These are phyloP conservation scores for Phengaris arion DNA, from an alignment of 2,888 invertebrate genomes.

Conservation along the genomic window DNA sequence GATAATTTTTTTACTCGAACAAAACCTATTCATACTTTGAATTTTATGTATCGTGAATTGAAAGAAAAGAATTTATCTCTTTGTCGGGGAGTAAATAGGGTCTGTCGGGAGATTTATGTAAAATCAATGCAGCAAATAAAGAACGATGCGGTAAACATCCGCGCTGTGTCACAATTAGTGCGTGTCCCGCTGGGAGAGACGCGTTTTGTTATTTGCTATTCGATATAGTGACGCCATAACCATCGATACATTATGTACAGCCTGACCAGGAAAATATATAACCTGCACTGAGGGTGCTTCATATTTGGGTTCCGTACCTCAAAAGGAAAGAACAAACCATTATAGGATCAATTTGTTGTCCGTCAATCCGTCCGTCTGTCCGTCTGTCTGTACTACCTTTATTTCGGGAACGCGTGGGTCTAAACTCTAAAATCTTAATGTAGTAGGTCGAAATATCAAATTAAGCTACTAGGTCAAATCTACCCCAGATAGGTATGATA, in stretches of 20 bases:
- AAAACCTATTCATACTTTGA: conserved; percentile 27
- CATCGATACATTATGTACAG: background rate
- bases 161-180: conserved; percentile 55
- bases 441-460: too few relatives aligned
- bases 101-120: conserved; percentile 44
- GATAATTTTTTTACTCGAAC: conserved; percentile 26
- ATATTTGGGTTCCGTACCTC: too few relatives aligned
- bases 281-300: too few relatives aligned
- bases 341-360: too few relatives aligned
- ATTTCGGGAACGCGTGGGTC: too few relatives aligned
- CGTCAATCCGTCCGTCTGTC: too few relatives aligned
- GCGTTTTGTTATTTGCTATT: conserved; percentile 47
- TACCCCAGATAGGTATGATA: too few relatives aligned
- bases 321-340: too few relatives aligned
- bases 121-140: conserved; percentile 54
- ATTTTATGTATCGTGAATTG: conserved; percentile 24
- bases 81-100: background rate
- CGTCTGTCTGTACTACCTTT: too few relatives aligned
- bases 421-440: too few relatives aligned
- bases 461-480: too few relatives aligned
- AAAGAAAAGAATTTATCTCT: conserved; percentile 32
- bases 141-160: conserved; percentile 49
- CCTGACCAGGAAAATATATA: background rate
- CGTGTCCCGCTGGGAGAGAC: conserved; percentile 46
- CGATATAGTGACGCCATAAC: conserved; percentile 30